Base-by-base conservation (phyloP, 2,888 invertebrate species). In the Heliconius aoede region DNA sequence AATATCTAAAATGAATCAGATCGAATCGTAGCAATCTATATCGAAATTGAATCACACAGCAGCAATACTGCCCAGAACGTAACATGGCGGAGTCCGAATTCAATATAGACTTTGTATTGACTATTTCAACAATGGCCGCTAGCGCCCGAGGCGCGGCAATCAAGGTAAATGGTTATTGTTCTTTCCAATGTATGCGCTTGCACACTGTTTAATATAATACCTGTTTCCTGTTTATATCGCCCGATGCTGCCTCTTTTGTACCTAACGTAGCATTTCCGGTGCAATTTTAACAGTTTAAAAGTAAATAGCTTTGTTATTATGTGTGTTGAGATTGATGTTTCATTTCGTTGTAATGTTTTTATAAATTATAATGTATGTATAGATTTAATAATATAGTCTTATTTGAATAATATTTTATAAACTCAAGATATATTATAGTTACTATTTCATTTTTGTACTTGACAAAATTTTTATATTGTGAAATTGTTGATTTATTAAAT, bases 111-210 rank as follows among this genome's bases (percentile, higher is more conserved):
- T 73, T 78, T 84, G 83, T 82, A 84, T 80, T 79, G 77, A 81
- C 78, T 46, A 46, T 46, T 21, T 7, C 81, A 86, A 36, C 86
- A 88, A 87, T 85, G 81, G 83, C 77, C 2, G 21, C 46, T 73
- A 76, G 64, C 79, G 80, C 76, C 78, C 78, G 80, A 79, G 81
- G 81, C 78, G 79, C 77, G 78, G 81, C 80, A 78, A 83, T 82
- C 82, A 81, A 82, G 81, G 81, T 78, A 79, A 84, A 82, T 82
- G 81, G 82, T 83, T 84, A 84, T 85, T 84, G 84, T 84, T 84
- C 82, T 83, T 81, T 81, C 82, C 78, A 82, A 81, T 83, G 80
- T 80, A 81, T 79, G 81, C 82, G 80, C 81, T 83, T 82, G 79
- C 79, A 81, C 80, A 80, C 76, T 76, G 82, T 83, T 84, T 85